Base-by-base conservation (phyloP, 2,797 vertebrate genomes). In the Cuculus canorus region DNA sequence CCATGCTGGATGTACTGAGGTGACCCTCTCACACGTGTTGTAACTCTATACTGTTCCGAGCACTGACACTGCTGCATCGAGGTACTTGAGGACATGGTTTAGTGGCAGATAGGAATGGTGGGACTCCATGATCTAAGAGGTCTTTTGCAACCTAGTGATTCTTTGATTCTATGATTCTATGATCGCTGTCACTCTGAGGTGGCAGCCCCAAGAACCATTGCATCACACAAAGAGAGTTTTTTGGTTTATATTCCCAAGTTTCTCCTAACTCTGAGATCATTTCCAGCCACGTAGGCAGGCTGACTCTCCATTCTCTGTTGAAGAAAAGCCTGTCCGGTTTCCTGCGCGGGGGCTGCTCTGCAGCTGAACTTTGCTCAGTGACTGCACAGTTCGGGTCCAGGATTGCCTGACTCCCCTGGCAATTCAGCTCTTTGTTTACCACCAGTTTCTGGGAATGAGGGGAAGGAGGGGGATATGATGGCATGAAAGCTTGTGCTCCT, bases 301-400 rank as follows among this genome's bases (percentile, higher is more conserved):
- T 0, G 0, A 52, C 5, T 50, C 25, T 72, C 41, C 8, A 15
- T 25, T 39, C 92, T 30, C 52, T 43, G 8, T 37, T 1, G 5
- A 50, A 52, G 27, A 65, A 80, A 35, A 33, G 14, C 12, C 28
- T 45, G 19, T 18, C 47, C 3, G 0, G 0, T 39, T 76, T 61
- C 75, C 71, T 48, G 25, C 1, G 0, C 0, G 0, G 24, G 16
- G 27, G 48, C 19, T 2, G 2, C 32, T 24, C 8, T 8, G 68
- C 1, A 0, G 21, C 57, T 10, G 2, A 48, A 37, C 33, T 92
- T 59, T 88, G 22, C 43, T 63, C 0, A 0, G 16, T 61, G 75
- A 48, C 47, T 22, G 21, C 63, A 32, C 0, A 0, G 28, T 48
- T 8, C 66, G 30, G 25, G n/a, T 18, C 50, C 1, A 0, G 2